Conservation (phyloP, 1,140 invertebrate genomes). For the Pseudomyrmex pallidus region DNA sequence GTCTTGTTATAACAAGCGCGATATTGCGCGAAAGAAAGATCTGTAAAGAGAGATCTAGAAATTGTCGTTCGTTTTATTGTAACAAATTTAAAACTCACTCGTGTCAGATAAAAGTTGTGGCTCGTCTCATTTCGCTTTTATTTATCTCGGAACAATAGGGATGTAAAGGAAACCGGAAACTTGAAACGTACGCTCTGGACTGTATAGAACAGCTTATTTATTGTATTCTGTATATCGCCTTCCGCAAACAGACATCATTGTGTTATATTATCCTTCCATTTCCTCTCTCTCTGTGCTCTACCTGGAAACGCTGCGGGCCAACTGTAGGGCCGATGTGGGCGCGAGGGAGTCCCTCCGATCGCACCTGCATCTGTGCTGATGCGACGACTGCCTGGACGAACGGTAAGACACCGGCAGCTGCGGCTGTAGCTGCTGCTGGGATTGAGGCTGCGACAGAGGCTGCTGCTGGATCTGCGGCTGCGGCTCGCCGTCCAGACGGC, state of each 20-base stretch:
- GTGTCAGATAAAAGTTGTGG: too few species aligned
- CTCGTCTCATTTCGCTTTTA: too few species aligned
- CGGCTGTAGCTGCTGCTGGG: conserved; percentile 70
- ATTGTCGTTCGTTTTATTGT: neutral
- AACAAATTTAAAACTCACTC: neutral
- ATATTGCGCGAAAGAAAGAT: too few species aligned
- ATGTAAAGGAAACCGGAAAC: too few species aligned
- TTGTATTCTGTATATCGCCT: too few species aligned
- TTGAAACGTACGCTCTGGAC: too few species aligned
- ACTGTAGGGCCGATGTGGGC: conserved; percentile 89
- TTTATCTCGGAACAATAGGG: too few species aligned
- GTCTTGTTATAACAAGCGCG: too few species aligned
- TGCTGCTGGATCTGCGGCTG: conserved; percentile 81
- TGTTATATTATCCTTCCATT: neutral
- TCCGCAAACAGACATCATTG: neutral
- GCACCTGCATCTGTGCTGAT: conserved; percentile 87
- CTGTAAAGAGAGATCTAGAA: too few species aligned
- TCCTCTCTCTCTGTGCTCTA: conserved; percentile 56
- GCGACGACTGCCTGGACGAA: conserved; percentile 72
- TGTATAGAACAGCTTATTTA: neutral
- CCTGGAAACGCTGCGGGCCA: conserved; percentile 91
- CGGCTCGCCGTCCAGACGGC: conserved; percentile 85
- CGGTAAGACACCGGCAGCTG: conserved; percentile 76
- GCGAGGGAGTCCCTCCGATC: conserved; percentile 91
- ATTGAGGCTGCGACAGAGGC: conserved; percentile 85